A percentile compares a stretch with the other conserved stretches of the same genome.
These are phyloP conservation scores for Adelognathus sp. DNA, from an alignment of 2,888 invertebrate genomes.

Conservation along the genomic window DNA sequence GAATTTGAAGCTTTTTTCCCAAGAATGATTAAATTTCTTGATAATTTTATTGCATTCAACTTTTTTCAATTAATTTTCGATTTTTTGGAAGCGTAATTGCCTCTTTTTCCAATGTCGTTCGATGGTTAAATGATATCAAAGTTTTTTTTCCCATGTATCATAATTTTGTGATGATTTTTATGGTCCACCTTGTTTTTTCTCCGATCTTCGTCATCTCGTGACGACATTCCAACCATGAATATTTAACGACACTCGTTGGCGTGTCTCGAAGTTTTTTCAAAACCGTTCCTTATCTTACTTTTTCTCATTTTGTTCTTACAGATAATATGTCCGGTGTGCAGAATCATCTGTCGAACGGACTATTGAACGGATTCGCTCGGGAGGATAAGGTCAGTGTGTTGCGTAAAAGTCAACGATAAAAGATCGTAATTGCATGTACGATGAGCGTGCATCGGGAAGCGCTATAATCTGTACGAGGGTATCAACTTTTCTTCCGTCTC, in stretches of 20 bases:
- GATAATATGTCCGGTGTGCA: conserved; percentile 74
- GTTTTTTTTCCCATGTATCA: not conserved
- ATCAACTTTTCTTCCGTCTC: conserved; percentile 18
- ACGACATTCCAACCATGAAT: not conserved
- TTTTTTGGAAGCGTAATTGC: no score
- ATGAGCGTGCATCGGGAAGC: not conserved
- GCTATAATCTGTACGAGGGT: not conserved
- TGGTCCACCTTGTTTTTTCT: not conserved
- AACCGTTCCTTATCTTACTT: not conserved
- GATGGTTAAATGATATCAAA: no score
- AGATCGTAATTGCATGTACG: not conserved
- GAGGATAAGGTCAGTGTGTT: conserved; percentile 70
- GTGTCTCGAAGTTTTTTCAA: no score
- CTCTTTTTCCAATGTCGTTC: no score
- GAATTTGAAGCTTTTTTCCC: no score
- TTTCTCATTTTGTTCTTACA: conserved; percentile 55
- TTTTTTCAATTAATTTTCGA: no score
- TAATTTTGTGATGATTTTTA: not conserved
- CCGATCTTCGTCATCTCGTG: not conserved
- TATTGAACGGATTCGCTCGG: conserved; percentile 68
- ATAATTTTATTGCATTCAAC: no score
- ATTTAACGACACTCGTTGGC: not conserved
- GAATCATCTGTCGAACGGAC: conserved; percentile 69
- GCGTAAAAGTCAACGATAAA: conserved; percentile 6
- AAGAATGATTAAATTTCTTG: no score